phyloP scores from a whole-genome alignment of 2,888 invertebrate species.

The Antheraea yamamai region DNA sequence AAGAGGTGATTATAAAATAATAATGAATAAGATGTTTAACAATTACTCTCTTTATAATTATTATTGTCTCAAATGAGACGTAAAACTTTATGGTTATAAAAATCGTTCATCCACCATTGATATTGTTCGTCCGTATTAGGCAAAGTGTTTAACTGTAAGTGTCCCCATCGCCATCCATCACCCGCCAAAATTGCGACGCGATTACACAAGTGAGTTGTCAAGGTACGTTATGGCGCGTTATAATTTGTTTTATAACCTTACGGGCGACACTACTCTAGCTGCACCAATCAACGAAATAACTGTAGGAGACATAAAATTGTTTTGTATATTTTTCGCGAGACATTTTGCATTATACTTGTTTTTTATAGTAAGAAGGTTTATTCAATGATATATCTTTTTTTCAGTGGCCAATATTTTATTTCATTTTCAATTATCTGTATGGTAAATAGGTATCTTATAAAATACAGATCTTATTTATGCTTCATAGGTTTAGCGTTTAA shows the following conservation, averaged over 20 bases:
- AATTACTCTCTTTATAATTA: neutral
- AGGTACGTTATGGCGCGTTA: conserved; percentile 76
- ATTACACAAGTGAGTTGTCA: conserved; percentile 78
- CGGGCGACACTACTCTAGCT: conserved; percentile 61
- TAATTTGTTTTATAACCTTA: conserved; percentile 78
- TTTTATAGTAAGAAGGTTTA: neutral
- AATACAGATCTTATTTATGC: no score
- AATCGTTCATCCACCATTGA: conserved; percentile 71
- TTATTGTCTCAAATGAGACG: conserved; percentile 45
- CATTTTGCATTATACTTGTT: neutral
- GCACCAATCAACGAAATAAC: conserved; percentile 53
- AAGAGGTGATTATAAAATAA: no score
- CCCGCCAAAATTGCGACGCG: conserved; percentile 74
- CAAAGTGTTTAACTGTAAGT: conserved; percentile 19
- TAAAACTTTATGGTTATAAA: conserved; percentile 46
- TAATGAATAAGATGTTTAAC: neutral
- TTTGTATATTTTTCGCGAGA: neutral
- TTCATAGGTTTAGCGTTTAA: neutral
- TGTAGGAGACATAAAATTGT: conserved; percentile 19
- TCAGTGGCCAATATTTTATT: neutral
- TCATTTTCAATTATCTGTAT: neutral
- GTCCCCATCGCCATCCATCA: conserved; percentile 32
- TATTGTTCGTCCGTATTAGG: conserved; percentile 47
- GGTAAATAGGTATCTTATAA: neutral
- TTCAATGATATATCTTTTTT: neutral